Percentiles rank a stretch among this genome's conserved stretches.
These are phyloP conservation scores for Siphamia tubifer DNA, from an alignment of 2,113 vertebrate genomes.

Conservation along the genomic window DNA sequence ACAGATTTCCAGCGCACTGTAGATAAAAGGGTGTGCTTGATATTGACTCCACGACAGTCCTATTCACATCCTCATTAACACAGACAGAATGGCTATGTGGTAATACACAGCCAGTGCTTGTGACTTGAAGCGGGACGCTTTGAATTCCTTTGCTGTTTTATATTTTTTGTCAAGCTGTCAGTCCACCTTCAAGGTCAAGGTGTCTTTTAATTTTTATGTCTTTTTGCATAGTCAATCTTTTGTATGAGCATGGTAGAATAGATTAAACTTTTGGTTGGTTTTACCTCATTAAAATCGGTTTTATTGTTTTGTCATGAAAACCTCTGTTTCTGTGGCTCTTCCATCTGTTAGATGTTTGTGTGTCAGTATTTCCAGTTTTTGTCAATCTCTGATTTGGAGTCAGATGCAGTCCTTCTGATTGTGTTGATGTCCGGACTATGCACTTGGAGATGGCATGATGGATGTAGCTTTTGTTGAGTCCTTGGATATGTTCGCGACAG, in stretches of 20 bases:
- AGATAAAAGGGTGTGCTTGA: conserved; percentile 39
- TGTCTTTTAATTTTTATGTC: no score
- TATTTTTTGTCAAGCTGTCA: not conserved
- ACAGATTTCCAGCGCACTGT: not conserved
- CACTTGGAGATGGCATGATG: not conserved
- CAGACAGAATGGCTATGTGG: not conserved
- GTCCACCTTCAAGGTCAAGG: not conserved
- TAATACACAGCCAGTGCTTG: not conserved
- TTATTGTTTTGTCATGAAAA: not conserved
- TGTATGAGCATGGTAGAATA: no score
- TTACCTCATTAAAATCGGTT: conserved; percentile 20
- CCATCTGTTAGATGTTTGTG: conserved; percentile 8
- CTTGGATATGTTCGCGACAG: no score
- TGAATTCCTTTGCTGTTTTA: not conserved
- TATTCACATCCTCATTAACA: conserved; percentile 32
- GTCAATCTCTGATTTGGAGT: not conserved
- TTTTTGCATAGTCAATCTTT: not conserved
- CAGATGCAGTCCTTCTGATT: not conserved
- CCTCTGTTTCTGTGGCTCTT: not conserved
- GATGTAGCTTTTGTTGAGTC: not conserved
- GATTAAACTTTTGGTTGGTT: no score
- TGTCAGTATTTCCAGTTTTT: not conserved
- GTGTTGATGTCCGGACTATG: not conserved
- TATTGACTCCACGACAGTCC: conserved; percentile 38
- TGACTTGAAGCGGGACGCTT: not conserved